Evolutionary conservation across 2,888 invertebrate species (phyloP).

Genomic region (Rotaria socialis): DNA sequence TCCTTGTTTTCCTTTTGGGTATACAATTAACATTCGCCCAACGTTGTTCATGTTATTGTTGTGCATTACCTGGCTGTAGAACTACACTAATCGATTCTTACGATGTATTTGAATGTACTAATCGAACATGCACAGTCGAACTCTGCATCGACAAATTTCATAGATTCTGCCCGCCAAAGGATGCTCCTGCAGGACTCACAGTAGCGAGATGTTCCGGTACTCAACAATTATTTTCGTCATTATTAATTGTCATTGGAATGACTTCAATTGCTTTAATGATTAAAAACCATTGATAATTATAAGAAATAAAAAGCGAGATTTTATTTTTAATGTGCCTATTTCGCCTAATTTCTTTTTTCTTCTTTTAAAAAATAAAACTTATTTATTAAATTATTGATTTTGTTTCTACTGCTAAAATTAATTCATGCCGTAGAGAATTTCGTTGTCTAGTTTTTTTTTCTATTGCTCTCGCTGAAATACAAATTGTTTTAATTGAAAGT

Average conservation of each 20-base stretch:
- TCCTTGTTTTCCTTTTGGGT: not conserved
- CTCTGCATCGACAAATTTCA: not conserved
- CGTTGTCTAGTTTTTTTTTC: no score
- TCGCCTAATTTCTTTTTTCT: no score
- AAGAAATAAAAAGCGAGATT: no score
- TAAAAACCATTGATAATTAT: not conserved
- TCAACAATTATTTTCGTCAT: not conserved
- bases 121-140: not conserved
- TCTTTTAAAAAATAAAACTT: no score
- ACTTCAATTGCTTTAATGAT: not conserved
- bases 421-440: no score
- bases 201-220: not conserved
- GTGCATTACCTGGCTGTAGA: not conserved
- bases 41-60: not conserved
- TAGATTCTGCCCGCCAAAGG: not conserved
- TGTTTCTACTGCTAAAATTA: no score
- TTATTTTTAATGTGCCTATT: no score
- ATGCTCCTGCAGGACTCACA: not conserved
- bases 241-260: not conserved
- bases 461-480: no score
- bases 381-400: no score
- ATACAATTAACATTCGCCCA: not conserved
- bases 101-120: not conserved
- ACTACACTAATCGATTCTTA: not conserved
- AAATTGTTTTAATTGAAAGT: no score